phyloP scores from a whole-genome alignment of 2,797 vertebrate genomes.

The Macropus fuliginosus region DNA sequence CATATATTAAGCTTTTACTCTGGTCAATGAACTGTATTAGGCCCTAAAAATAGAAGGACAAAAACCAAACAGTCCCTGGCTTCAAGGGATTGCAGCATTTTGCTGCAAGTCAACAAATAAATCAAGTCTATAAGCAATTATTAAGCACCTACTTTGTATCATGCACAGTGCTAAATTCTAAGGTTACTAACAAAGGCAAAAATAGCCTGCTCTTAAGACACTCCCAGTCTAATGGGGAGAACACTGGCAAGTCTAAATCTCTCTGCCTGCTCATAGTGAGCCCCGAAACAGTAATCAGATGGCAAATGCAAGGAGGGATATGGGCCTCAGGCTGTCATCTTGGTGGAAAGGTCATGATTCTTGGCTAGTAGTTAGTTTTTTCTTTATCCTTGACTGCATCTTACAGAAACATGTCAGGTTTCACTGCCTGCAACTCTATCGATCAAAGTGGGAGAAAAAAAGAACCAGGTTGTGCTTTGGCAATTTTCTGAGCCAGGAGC shows the following conservation, averaged over 20 bases:
- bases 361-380: neutral
- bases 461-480: neutral
- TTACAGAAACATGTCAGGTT: neutral
- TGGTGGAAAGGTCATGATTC: neutral
- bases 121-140: neutral
- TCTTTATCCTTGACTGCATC: neutral
- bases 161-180: neutral
- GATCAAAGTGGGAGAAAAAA: constrained; percentile 60
- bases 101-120: neutral
- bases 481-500: constrained; percentile 4
- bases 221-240: neutral
- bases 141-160: neutral
- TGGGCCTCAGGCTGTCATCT: neutral
- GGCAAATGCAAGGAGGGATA: neutral
- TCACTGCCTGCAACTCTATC: constrained; percentile 52
- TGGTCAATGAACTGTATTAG: neutral
- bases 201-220: neutral
- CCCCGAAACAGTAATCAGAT: neutral
- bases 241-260: neutral
- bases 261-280: neutral
- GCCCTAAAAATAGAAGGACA: neutral
- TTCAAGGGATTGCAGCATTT: neutral
- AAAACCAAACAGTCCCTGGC: neutral
- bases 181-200: neutral
- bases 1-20: neutral